Base-by-base conservation (phyloP, 53 echinoderm and acorn worm genomes). In the Glandiceps talaboti region DNA sequence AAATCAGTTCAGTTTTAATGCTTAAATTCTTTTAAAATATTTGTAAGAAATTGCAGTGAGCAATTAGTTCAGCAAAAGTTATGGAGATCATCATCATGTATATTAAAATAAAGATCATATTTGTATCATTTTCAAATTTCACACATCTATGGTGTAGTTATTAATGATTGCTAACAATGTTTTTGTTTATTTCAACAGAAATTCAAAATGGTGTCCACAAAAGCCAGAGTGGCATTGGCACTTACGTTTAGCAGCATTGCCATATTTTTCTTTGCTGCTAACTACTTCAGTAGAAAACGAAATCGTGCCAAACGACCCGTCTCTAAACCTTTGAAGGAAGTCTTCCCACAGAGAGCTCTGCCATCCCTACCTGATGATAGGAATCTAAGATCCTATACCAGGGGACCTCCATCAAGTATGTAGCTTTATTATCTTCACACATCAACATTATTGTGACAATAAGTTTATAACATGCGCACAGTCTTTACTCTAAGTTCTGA, bases 271-370 rank as follows among this genome's bases (percentile, higher is more conserved):
- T 1, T 89, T 14, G 92, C 92, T 26, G 89, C 92, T 73, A 89
- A 86, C 80, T 92, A 84, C 83, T 89, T 89, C 80, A 84, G 89
- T 33, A 83, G 87, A 1, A 89, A 85, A 82, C 82, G 87, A 6
- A 84, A 77, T 27, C 26, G 64, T 0, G 29, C 30, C 27, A 32
- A 73, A 28, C 27, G 33, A 27, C 80, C 45, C 33, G 76, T 33
- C 1, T 1, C 1, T 26, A 27, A 79, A 73, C 79, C 79, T 0
- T 32, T 32, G 80, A 64, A 80, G 64, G 32, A 80, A 64, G 64
- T 45, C 64, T 20, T 20, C 20, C 64, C 64, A 6, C 64, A 45
- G 64, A 45, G 64, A 20, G 64, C 64, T 6, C 64, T 45, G 20
- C 64, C 64, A 45, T 45, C 64, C 20, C 64, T 45, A 6, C 64